Percentiles rank a stretch among this genome's conserved stretches.
These are phyloP conservation scores for Heliconius himera DNA, from an alignment of 1,140 invertebrate species.

Conservation along the genomic window DNA sequence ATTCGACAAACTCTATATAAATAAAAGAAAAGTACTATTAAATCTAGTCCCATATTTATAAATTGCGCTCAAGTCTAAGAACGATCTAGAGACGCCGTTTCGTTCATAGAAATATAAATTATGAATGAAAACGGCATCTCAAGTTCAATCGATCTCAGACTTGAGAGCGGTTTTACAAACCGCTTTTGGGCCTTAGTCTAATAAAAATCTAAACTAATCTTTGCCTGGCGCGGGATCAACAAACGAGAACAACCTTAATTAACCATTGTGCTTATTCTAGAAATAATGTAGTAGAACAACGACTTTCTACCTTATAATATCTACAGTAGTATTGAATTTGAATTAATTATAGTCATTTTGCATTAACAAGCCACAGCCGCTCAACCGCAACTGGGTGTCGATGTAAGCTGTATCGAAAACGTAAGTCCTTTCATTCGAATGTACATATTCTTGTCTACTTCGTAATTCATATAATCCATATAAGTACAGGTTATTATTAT, in stretches of 20 bases:
- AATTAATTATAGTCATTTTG: neutral
- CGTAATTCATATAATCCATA: neutral
- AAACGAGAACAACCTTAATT: neutral
- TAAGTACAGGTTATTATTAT: neutral
- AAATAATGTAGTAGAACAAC: neutral
- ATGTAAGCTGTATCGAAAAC: neutral
- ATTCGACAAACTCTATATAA: no score
- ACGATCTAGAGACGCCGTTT: no score
- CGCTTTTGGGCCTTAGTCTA: no score
- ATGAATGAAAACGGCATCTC: no score
- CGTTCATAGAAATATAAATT: no score
- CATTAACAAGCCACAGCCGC: neutral
- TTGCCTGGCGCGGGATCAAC: neutral
- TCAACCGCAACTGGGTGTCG: neutral
- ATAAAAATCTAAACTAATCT: neutral
- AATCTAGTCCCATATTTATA: no score
- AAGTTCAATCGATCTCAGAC: no score
- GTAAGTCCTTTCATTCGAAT: neutral
- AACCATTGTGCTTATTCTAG: neutral
- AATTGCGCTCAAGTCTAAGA: no score
- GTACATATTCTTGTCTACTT: neutral
- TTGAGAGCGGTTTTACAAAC: no score
- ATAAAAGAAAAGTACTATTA: no score
- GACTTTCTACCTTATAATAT: neutral
- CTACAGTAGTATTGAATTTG: neutral